Conservation (phyloP, 1,140 invertebrate species). For the Drosophila athabasca region DNA sequence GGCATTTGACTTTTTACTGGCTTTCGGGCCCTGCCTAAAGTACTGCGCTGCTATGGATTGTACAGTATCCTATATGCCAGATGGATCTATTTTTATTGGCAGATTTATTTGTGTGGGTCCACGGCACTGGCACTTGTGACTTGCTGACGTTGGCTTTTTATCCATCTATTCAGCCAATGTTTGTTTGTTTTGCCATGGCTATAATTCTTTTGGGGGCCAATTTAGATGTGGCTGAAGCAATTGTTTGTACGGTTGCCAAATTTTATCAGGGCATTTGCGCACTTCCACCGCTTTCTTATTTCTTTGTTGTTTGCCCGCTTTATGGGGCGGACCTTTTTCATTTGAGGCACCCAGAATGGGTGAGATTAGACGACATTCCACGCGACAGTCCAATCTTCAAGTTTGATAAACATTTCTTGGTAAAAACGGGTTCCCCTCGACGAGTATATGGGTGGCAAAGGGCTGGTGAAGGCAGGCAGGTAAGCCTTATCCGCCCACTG, state of each 20-base stretch:
- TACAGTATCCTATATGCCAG: too few species aligned
- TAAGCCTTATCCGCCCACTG: slow-evolving; percentile 12
- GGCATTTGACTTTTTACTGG: slow-evolving; percentile 47
- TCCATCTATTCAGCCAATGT: slow-evolving; percentile 27
- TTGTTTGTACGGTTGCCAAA: slow-evolving; percentile 49
- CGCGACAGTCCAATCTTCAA: too few species aligned
- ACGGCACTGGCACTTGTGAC: slow-evolving; percentile 36
- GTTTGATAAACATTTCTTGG: too few species aligned
- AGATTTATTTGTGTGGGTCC: slow-evolving; percentile 36
- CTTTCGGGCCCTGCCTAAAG: slow-evolving; percentile 24
- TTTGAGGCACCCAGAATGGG: not conserved
- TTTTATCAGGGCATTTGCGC: slow-evolving; percentile 52
- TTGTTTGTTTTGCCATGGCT: slow-evolving; percentile 42
- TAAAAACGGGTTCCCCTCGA: too few species aligned
- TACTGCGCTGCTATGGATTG: too few species aligned
- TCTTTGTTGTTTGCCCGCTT: too few species aligned
- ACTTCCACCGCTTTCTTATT: slow-evolving; percentile 12
- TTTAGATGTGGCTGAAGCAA: slow-evolving; percentile 50
- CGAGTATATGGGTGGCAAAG: too few species aligned
- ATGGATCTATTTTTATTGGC: slow-evolving; percentile 52
- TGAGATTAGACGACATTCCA: not conserved
- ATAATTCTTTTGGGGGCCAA: slow-evolving; percentile 50
- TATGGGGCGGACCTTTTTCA: too few species aligned
- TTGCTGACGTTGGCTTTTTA: slow-evolving; percentile 55
- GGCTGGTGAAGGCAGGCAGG: not conserved